Base-by-base conservation (phyloP, 2,797 vertebrate genomes). In the Champsocephalus gunnari region DNA sequence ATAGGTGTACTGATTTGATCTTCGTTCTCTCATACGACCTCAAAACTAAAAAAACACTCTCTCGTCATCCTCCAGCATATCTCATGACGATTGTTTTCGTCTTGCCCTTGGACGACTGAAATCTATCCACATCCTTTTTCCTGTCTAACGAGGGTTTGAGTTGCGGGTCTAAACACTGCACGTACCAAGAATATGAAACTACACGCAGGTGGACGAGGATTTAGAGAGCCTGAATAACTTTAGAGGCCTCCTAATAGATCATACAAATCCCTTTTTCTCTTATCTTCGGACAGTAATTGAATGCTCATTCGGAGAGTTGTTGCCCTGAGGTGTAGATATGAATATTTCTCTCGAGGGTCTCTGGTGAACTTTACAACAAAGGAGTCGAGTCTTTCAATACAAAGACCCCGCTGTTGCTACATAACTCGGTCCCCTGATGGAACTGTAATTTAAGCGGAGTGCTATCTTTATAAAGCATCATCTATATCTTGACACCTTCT, bases 91-190 rank as follows among this genome's bases (percentile, higher is more conserved):
- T 9, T 81, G 73, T 87, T 84, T 53, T 83, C 79, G 72, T 82
- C 78, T 45, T 47, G 43, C 21, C 68, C 50, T 70, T 68, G 63
- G 66, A 75, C 9, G 41, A 57, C 17, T 84, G 83, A 87, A 89
- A 92, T 79, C 71, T n/a, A 86, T 83, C 80, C 83, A 81, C 73
- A 60, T 56, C 57, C 63, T 43, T 66, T 28, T 58, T 70, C 71
- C 71, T 67, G 53, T 64, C 0, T 32, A 38, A 71, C 66, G 73
- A 50, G 76, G 78, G 79, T 72, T 83, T 68, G 57, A 84, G 83
- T 69, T 90, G 76, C 79, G 65, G 73, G 78, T 91, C 44, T 62
- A 86, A 91, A 90, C 81, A 87, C 61, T 17, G 53, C 66, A 61
- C 72, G 73, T 75, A 47, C 66, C 16, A 55, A 47, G 16, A 1